These are phyloP conservation scores for Ammodytes marinus DNA, from an alignment of 2,113 vertebrate genomes.

Conservation along the genomic window DNA sequence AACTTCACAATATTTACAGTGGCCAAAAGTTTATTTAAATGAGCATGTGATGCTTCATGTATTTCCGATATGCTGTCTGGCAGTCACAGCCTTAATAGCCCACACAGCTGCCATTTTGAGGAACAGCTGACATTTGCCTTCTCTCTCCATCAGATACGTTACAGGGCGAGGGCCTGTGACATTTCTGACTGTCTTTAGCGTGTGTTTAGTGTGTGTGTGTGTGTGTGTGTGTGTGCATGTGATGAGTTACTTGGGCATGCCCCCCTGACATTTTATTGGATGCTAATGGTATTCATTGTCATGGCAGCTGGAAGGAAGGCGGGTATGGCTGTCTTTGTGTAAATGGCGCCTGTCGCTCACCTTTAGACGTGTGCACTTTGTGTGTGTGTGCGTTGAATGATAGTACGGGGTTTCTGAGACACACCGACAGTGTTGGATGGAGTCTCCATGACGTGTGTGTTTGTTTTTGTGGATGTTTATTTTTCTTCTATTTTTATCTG, in stretches of 20 bases:
- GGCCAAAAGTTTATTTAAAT: not conserved
- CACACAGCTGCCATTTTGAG: constrained; percentile 80
- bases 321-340: constrained; percentile 54
- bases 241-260: constrained; percentile 73
- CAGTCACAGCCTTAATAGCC: constrained; percentile 47
- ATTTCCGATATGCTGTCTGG: constrained; percentile 32
- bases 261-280: constrained; percentile 81
- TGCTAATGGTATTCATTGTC: constrained; percentile 80
- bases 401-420: not conserved
- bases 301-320: constrained; percentile 64
- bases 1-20: not conserved
- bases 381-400: constrained; percentile 30
- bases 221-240: constrained; percentile 52
- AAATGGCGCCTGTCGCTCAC: constrained; percentile 77
- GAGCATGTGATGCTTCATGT: not conserved
- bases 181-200: constrained; percentile 60
- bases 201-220: constrained; percentile 55
- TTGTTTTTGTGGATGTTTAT: constrained; percentile 5
- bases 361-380: constrained; percentile 40
- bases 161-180: constrained; percentile 79
- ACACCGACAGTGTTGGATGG: constrained; percentile 1
- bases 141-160: constrained; percentile 80
- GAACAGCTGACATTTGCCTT: constrained; percentile 83
- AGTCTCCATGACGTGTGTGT: not conserved
- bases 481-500: constrained; percentile 1